Base-by-base conservation (phyloP, 2,797 vertebrate genomes). In the Carduelis carduelis region DNA sequence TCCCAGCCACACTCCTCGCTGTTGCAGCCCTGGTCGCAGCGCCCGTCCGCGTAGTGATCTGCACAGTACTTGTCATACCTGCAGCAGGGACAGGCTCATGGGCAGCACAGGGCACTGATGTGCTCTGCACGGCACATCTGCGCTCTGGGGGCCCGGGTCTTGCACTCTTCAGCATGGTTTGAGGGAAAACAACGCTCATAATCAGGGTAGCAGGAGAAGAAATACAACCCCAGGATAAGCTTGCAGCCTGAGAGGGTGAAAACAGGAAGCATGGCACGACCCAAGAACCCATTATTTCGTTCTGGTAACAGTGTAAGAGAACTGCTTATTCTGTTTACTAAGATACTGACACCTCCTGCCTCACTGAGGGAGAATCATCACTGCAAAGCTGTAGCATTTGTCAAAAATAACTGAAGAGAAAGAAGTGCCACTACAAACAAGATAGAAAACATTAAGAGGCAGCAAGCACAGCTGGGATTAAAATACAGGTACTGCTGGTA, bases 1-100 rank as follows among this genome's bases (percentile, higher is more conserved):
- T 99, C 99, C 99, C 99, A 99, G 96, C 98, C 99, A 15, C 99
- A 99, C 57, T 98, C 99, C 95, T 99, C 98, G 0, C 97, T 99
- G 92, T 99, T 98, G 96, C 99, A 99, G 78, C 99, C 99, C 96
- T 98, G 97, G 97, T 99, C 99, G 46, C 99, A 99, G 87, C 98
- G 96, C n/a, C 95, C 97, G 21, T 99, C 98, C 15, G 95, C 98
- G 3, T 98, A 99, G 97, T 99, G 99, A 92, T 99, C 99, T 0
- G 98, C 98, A 20, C 99, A 99, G 96, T 99, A 99, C n/a, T 87
- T 96, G 89, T 99, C 98, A 27, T 99, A 99, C 93, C 99, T 99
- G 71, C 28, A 57, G 75, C 17, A 68, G 43, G 1, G 30, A 61
- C 47, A 87, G 47, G 46, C 56, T 94, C 30, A 75, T 17, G 19